A percentile compares a stretch with the other conserved stretches of the same genome.
phyloP scores from a whole-genome alignment of 2,888 invertebrate species.

The Ennomos erosarius region DNA sequence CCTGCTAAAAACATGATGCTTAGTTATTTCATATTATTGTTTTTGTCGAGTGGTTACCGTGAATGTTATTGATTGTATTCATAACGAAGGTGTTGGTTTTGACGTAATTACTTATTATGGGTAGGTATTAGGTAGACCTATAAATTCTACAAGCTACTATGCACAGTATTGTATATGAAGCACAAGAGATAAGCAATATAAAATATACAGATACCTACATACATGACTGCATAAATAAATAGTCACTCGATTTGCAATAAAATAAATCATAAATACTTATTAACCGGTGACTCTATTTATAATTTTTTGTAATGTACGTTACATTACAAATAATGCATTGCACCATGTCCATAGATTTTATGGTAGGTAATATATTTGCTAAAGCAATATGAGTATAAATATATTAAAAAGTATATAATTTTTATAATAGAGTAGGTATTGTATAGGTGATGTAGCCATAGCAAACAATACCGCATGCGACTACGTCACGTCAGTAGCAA shows the following conservation, averaged over 20 bases:
- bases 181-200: not conserved
- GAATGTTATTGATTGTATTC: constrained; percentile 10
- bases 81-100: not conserved
- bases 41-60: not conserved
- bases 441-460: constrained; percentile 27
- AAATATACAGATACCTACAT: not conserved
- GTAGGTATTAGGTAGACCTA: constrained; percentile 2
- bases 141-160: not conserved
- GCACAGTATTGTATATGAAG: too few species aligned
- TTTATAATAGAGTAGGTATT: constrained; percentile 19
- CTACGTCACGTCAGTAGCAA: constrained; percentile 36
- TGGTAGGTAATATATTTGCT: constrained; percentile 19
- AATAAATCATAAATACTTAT: constrained; percentile 1
- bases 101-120: not conserved
- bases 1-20: too few species aligned
- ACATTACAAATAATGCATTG: not conserved
- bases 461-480: constrained; percentile 26
- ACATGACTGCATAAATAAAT: not conserved
- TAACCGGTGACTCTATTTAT: not conserved
- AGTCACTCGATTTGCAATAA: constrained; percentile 3
- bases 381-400: constrained; percentile 20
- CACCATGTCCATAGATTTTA: not conserved
- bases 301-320: too few species aligned
- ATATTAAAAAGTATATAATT: constrained; percentile 22
- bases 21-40: too few species aligned